Percentiles rank a stretch among this genome's conserved stretches.
Evolutionary conservation across 2,113 vertebrate species (phyloP).

Genomic region (Tragelaphus scriptus): DNA sequence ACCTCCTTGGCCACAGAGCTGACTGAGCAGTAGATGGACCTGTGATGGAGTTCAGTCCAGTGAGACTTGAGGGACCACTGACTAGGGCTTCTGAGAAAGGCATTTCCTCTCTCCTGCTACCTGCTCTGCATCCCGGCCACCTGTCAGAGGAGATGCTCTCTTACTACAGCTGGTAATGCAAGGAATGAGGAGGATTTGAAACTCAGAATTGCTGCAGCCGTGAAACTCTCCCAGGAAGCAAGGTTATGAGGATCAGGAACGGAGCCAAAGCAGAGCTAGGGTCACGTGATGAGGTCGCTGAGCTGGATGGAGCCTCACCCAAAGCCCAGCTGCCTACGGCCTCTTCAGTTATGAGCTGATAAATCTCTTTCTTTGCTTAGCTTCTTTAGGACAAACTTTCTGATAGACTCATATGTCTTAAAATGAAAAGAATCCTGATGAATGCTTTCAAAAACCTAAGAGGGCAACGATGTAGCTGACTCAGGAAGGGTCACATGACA

Average conservation of each 20-base stretch:
- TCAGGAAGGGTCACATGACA: too few relatives aligned
- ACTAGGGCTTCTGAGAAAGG: neutral
- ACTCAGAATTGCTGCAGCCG: neutral
- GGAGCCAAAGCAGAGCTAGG: neutral
- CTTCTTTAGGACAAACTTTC: neutral
- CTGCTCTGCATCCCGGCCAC: accelerated
- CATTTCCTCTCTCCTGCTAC: neutral
- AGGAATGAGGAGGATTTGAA: neutral
- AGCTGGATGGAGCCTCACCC: neutral
- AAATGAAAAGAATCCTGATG: neutral
- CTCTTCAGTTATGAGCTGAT: neutral
- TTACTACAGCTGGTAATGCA: neutral
- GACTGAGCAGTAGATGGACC: too few relatives aligned
- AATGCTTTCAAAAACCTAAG: neutral
- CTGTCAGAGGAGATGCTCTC: neutral
- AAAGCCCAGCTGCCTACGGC: neutral
- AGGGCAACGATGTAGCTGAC: accelerated
- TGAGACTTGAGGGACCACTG: neutral
- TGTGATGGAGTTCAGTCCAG: neutral
- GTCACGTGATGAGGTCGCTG: too few relatives aligned
- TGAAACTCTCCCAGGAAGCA: neutral
- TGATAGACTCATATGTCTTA: neutral
- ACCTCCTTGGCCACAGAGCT: neutral
- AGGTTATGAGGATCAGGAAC: neutral
- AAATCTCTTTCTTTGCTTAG: neutral